Evolutionary conservation across 2,797 vertebrate species (phyloP), one percentile per base, ranked within the genome.

Genomic region (Pipistrellus pygmaeus): DNA sequence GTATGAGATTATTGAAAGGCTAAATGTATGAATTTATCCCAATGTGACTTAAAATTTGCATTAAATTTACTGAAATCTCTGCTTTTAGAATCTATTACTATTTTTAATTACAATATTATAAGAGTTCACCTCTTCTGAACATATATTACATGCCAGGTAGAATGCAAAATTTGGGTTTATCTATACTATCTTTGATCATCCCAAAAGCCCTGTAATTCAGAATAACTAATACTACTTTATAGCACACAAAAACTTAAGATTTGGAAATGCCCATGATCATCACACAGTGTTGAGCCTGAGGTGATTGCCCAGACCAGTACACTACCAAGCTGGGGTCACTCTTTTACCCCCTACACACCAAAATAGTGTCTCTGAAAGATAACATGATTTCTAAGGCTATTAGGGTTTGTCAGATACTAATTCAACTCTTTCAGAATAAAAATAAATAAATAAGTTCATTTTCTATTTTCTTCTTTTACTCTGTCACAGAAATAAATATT

Each of bases 161-260:
- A 85, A 64, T 12, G 41, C 23, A 84, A 76, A 25, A 90, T 71
- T 71, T 84, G 23, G 20, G 32, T 76, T 85, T 86, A 73, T 41
- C 57, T n/a, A 78, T 17, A 76, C 60, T 55, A 53, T 73, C 72
- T 85, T 88, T 86, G 18, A 83, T 76, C 44, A 90, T 88, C 46
- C 57, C 9, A 85, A 62, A 6, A 71, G 3, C 44, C 85, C 51
- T 64, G 21, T 88, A 64, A 85, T 62, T 85, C 60, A n/a, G 9
- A 91, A 83, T 77, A 3, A 93, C 72, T 81, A 93, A 90, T 55
- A 89, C n/a, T 68, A 64, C 62, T n/a, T 93, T 81, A 96, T 5
- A 96, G 69, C 93, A 93, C 95, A 94, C 32, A 89, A 53, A 35
- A 95, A 75, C 60, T 14, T 72, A 55, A 88, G 48, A 48, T 82